These are phyloP conservation scores for Creontiades dilutus DNA, from an alignment of 2,888 invertebrate genomes.

Conservation along the genomic window DNA sequence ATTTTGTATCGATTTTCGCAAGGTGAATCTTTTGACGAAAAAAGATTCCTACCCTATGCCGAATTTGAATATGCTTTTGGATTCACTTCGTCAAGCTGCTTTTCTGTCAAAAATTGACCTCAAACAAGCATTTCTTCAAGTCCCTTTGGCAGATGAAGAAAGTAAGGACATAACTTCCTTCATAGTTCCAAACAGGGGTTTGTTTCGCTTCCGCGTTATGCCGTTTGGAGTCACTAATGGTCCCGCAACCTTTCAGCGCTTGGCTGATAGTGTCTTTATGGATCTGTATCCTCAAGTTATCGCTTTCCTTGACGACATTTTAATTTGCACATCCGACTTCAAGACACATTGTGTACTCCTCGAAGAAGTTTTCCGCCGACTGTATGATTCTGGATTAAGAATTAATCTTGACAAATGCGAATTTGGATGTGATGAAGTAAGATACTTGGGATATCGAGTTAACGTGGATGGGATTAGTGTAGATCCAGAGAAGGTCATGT, in stretches of 20 bases:
- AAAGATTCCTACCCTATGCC: slow-evolving; percentile 64
- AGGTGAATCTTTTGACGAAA: slow-evolving; percentile 76
- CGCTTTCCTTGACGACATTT: slow-evolving; percentile 66
- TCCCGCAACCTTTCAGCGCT: slow-evolving; percentile 76
- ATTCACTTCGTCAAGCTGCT: not conserved
- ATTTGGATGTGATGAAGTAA: slow-evolving; percentile 63
- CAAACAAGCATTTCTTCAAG: slow-evolving; percentile 63
- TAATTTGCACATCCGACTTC: slow-evolving; percentile 61
- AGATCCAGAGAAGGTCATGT: slow-evolving; percentile 59
- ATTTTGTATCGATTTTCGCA: slow-evolving; percentile 78
- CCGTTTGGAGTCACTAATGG: slow-evolving; percentile 77
- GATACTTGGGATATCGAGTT: slow-evolving; percentile 67
- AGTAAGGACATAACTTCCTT: slow-evolving; percentile 77
- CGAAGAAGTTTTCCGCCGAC: slow-evolving; percentile 38
- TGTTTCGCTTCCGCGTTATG: slow-evolving; percentile 76
- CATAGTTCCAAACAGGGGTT: slow-evolving; percentile 76
- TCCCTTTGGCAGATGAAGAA: slow-evolving; percentile 63
- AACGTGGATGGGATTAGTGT: slow-evolving; percentile 56
- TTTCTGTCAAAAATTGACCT: slow-evolving; percentile 61
- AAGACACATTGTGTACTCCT: slow-evolving; percentile 42
- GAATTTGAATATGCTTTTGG: slow-evolving; percentile 37
- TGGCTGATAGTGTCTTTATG: slow-evolving; percentile 69
- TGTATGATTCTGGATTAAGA: slow-evolving; percentile 46
- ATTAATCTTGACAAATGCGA: slow-evolving; percentile 64
- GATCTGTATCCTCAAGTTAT: slow-evolving; percentile 60